Evolutionary conservation across 1,140 invertebrate species (phyloP).

Genomic region (Cotesia typhae): DNA sequence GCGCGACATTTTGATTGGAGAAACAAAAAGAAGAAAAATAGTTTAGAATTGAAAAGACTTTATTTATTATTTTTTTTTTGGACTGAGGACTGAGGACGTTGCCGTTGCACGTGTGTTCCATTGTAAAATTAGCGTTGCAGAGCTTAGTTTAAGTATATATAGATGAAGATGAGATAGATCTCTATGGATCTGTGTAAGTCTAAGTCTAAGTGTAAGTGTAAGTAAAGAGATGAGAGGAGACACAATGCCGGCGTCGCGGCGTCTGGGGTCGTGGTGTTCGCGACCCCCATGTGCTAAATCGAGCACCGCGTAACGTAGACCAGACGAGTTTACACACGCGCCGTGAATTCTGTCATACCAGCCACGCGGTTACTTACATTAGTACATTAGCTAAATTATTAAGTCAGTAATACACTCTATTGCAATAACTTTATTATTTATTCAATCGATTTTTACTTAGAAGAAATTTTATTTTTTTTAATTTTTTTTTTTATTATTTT

Average conservation of each 20-base stretch:
- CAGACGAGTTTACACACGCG: conserved; percentile 20
- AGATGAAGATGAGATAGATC: too few species aligned
- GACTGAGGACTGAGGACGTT: too few species aligned
- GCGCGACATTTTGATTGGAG: too few species aligned
- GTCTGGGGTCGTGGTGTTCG: conserved; percentile 60
- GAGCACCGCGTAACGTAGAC: conserved; percentile 35
- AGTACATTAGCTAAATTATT: background rate
- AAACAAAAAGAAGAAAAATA: too few species aligned
- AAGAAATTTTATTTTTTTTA: too few species aligned
- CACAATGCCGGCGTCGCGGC: conserved; percentile 64
- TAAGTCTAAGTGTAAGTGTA: too few species aligned
- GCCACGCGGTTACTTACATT: background rate
- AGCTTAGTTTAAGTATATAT: too few species aligned
- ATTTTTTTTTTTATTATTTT: too few species aligned
- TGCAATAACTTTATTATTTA: background rate
- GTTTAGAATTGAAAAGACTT: too few species aligned
- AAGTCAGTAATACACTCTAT: background rate
- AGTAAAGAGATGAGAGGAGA: conserved; percentile 40
- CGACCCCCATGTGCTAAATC: conserved; percentile 61
- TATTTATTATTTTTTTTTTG: background rate
- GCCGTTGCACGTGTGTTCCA: conserved; percentile 42
- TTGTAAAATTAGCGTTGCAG: conserved; percentile 63
- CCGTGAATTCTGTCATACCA: conserved; percentile 28
- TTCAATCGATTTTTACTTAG: too few species aligned
- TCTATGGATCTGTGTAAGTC: too few species aligned